Percentiles rank a stretch among this genome's conserved stretches.
phyloP scores from a whole-genome alignment of 2,797 vertebrate species.

The Rhinella marina region DNA sequence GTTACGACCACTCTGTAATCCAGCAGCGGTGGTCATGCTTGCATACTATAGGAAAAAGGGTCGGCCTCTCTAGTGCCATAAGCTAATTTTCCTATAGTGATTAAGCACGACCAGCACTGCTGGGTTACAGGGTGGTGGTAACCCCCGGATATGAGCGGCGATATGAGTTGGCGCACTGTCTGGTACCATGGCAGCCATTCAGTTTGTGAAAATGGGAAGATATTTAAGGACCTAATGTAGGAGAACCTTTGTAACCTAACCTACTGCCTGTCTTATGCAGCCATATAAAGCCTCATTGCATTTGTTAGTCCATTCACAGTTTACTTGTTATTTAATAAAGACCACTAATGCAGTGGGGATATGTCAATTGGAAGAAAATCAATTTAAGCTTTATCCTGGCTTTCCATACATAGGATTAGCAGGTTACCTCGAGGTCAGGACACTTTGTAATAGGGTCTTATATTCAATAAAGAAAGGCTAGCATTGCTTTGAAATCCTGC shows the following conservation, averaged over 20 bases:
- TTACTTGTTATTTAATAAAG: slow-evolving; percentile 30
- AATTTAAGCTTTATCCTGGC: slow-evolving; percentile 35
- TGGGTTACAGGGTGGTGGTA: too few species aligned
- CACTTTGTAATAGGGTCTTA: slow-evolving; percentile 32
- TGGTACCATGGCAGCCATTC: neutral
- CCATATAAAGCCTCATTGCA: neutral
- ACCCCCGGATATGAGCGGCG: too few species aligned
- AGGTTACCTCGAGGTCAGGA: slow-evolving; percentile 52
- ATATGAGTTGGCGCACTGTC: neutral
- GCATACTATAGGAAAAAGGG: too few species aligned
- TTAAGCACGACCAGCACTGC: too few species aligned
- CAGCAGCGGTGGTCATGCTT: too few species aligned
- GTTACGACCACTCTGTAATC: too few species aligned
- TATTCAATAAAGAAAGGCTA: slow-evolving; percentile 38
- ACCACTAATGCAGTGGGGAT: slow-evolving; percentile 24
- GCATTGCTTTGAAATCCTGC: slow-evolving; percentile 32
- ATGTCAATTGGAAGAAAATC: slow-evolving; percentile 38
- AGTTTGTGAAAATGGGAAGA: too few species aligned
- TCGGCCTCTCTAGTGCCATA: too few species aligned
- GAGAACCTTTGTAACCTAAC: neutral
- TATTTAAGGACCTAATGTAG: neutral
- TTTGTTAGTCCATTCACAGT: slow-evolving; percentile 13
- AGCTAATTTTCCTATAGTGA: too few species aligned
- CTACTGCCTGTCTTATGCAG: neutral
- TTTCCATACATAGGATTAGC: slow-evolving; percentile 52